These are phyloP conservation scores for Globia sparganii DNA, from an alignment of 2,888 invertebrate genomes.

Conservation along the genomic window DNA sequence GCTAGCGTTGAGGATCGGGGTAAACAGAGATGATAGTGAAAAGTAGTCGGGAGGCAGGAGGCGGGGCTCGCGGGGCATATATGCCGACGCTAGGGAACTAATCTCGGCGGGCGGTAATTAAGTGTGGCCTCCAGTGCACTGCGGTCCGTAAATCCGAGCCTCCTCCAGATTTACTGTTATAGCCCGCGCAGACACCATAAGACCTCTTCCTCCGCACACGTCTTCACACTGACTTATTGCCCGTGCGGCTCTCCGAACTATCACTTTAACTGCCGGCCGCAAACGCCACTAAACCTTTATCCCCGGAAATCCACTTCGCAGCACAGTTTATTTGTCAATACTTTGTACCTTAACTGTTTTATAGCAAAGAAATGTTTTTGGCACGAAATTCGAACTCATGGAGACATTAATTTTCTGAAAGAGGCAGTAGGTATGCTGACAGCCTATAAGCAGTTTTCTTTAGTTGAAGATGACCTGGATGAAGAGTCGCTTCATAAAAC, in stretches of 20 bases:
- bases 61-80: conserved; percentile 69
- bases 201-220: conserved; percentile 73
- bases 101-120: conserved; percentile 87
- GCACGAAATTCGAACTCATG: conserved; percentile 22
- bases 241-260: conserved; percentile 72
- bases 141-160: conserved; percentile 81
- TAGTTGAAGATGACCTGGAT: conserved; percentile 11
- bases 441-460: neutral
- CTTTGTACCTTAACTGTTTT: conserved; percentile 53
- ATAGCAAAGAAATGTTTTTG: conserved; percentile 32
- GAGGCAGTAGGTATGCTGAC: neutral
- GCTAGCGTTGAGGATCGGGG: conserved; percentile 2
- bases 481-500: conserved; percentile 29
- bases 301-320: conserved; percentile 58
- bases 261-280: conserved; percentile 76
- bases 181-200: conserved; percentile 79
- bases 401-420: conserved; percentile 12
- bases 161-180: conserved; percentile 89
- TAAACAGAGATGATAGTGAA: conserved; percentile 63
- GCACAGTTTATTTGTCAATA: conserved; percentile 65
- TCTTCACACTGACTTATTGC: conserved; percentile 80
- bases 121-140: conserved; percentile 78
- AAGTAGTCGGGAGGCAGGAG: conserved; percentile 60
- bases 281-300: conserved; percentile 72
- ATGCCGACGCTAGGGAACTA: conserved; percentile 77